Evolutionary conservation across 2,113 vertebrate species (phyloP).

Genomic region (Hemiscyllium ocellatum): DNA sequence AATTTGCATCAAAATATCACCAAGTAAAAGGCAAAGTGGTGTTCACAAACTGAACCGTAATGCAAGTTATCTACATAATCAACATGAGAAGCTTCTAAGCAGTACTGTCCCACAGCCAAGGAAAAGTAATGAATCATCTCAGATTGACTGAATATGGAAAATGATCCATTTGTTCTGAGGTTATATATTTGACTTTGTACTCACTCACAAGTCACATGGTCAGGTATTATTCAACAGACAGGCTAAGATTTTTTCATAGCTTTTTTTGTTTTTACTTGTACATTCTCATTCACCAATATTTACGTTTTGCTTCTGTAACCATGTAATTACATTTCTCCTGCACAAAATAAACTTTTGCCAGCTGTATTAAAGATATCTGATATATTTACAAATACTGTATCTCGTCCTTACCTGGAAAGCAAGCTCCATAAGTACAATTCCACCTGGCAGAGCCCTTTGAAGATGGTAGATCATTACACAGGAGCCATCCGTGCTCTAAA

Average conservation of each 20-base stretch:
- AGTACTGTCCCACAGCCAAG: neutral
- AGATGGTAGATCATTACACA: constrained; percentile 74
- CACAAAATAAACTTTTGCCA: neutral
- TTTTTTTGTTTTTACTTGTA: neutral
- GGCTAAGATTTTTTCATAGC: too few relatives aligned
- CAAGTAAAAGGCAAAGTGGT: neutral
- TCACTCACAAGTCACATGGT: neutral
- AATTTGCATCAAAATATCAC: neutral
- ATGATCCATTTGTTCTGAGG: neutral
- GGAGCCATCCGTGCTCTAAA: constrained; percentile 59
- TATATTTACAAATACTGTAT: too few relatives aligned
- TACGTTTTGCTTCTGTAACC: neutral
- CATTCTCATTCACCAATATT: neutral
- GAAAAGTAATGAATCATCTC: neutral
- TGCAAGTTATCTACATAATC: neutral
- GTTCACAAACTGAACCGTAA: neutral
- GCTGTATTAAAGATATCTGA: neutral
- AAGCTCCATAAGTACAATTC: constrained; percentile 92
- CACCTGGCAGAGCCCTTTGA: constrained; percentile 89
- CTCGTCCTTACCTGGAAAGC: constrained; percentile 78
- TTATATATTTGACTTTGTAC: neutral
- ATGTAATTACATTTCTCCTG: neutral
- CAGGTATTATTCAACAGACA: neutral
- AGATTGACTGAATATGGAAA: neutral
- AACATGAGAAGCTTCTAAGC: neutral